Conservation (phyloP, 2,888 invertebrate genomes). For the Cacoxenus indagator region DNA sequence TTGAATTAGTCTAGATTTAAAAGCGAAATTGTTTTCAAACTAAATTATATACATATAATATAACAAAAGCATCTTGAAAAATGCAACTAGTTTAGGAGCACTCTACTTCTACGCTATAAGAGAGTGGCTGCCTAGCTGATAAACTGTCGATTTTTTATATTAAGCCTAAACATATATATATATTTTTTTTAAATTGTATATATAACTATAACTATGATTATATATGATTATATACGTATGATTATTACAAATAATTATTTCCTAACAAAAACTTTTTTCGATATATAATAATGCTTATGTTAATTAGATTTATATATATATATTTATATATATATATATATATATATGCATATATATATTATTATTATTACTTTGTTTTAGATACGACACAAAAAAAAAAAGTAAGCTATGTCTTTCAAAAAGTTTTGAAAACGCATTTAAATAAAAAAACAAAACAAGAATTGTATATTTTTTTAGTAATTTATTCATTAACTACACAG, state of each 20-base stretch:
- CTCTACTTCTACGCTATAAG: too few species aligned
- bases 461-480: background rate
- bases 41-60: slow-evolving; percentile 55
- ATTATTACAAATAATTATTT: background rate
- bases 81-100: background rate
- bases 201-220: background rate
- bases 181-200: background rate
- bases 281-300: background rate
- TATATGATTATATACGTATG: background rate
- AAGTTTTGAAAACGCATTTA: background rate
- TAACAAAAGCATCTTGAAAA: slow-evolving; percentile 4
- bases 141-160: background rate
- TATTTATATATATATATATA: background rate
- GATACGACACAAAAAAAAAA: slow-evolving; percentile 6
- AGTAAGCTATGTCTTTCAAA: background rate
- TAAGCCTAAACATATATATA: background rate
- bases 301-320: background rate
- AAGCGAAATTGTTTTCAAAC: slow-evolving; percentile 52
- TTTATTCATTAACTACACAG: background rate
- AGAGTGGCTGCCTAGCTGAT: background rate
- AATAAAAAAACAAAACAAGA: background rate
- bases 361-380: background rate
- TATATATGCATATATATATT: background rate
- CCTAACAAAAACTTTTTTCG: too few species aligned
- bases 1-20: too few species aligned